Base-by-base conservation (phyloP, 35 echinoderm and acorn worm species). In the Amphiura filiformis region DNA sequence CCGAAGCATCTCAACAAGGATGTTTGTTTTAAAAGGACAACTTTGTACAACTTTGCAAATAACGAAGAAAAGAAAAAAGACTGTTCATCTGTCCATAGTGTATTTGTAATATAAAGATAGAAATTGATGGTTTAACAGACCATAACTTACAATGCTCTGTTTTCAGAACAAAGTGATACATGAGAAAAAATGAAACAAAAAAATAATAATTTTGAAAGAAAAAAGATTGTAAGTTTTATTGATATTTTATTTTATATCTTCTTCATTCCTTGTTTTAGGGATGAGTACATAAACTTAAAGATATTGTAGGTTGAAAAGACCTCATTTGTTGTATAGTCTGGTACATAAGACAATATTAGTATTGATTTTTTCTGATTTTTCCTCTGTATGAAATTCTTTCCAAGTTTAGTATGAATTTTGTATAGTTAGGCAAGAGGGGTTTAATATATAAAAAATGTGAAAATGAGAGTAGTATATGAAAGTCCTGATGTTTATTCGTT, bases 221-320 rank as follows among this genome's bases (percentile, higher is more conserved):
- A 92, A 80, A 88, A 76, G 88, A 57, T 93, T 57, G 57, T 61
- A 84, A 88, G 80, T 93, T 88, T 93, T 93, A 93, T 93, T 87
- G 77, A 75, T 88, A 84, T 88, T 93, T 93, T 93, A 88, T 84
- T 93, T 93, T 88, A 84, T 88, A 88, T 88, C 80, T 81, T 84
- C 70, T 88, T 88, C 91, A 93, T 93, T 93, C 91, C 91, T 93
- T 88, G 75, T 87, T 85, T 84, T 84, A 77, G 83, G 84, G 83
- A 91, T 91, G 82, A 82, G 75, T 75, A 85, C 81, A 76, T 78
- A 91, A 41, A 80, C 82, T 41, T 79, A 84, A 85, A 76, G 77
- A 85, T 85, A 84, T 47, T 83, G 82, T 91, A 85, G 84, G 83
- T 75, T 82, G 81, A 56, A 89, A n/a, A 90, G 84, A 44, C 57